Base-by-base conservation (phyloP, 2,888 invertebrate species). In the Bruchidius siliquastri region DNA sequence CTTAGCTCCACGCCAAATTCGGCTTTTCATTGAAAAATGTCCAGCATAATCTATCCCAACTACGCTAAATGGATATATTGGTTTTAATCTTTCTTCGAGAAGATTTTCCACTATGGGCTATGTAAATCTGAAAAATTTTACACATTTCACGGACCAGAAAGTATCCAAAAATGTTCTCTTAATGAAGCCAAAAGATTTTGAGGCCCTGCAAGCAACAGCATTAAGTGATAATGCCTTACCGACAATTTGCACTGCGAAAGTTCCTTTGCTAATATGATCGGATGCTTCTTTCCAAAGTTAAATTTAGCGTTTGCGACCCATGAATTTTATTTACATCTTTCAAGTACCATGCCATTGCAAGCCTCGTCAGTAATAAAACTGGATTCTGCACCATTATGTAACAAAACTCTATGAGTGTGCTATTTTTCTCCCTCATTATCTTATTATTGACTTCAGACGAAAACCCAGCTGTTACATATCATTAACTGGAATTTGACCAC, bases 121-220 rank as follows among this genome's bases (percentile, higher is more conserved):
- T n/a, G n/a, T 77, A 68, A 71, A 75, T 26, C 76, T 71, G 20
- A 73, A 78, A 71, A 77, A 79, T 30, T 21, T 67, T 20, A 80
- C 71, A 67, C 80, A 80, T n/a, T 8, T 72, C 73, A 20, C 70
- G 74, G 32, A 78, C 76, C 80, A 2, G 73, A 69, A 18, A 79
- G 67, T n/a, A 77, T 76, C 80, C 79, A 81, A 76, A 76, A 81
- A 71, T 76, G 71, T 69, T 80, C 74, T 21, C 79, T 68, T 20
- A 81, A 20, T 18, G 76, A 72, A 22, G 76, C 72, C 69, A 80
- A 70, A 8, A 75, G 71, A 67, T 69, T 68, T 67, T 77, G 75
- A 22, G 75, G 75, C 21, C 80, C 79, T 3, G 75, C 76, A 68
- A 80, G 78, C 21, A 77, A 70, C 22, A 77, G 72, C 22, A 67